Percentiles rank a stretch among this genome's conserved stretches.
Evolutionary conservation across 1,140 invertebrate genomes (phyloP).

Genomic region (Rhyacophila brunnea): DNA sequence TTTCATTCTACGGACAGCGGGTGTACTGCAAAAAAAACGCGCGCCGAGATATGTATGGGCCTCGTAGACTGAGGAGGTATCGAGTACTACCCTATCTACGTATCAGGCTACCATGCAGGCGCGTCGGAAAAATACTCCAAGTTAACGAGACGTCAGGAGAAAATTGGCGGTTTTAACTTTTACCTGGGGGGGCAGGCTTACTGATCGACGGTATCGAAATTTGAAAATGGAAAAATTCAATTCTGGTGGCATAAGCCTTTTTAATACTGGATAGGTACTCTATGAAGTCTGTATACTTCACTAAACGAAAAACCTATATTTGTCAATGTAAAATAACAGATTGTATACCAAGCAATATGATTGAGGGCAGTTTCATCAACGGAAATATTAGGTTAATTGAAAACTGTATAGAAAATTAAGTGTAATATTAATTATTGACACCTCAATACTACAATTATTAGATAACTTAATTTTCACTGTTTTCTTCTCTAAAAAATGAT

Average conservation of each 20-base stretch:
- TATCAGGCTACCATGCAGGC: not conserved
- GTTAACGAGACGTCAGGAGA: conserved; percentile 23
- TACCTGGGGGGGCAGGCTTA: not conserved
- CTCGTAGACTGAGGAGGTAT: not conserved
- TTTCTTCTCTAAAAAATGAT: too few relatives aligned
- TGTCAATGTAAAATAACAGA: too few relatives aligned
- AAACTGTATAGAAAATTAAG: too few relatives aligned
- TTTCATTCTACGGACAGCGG: conserved; percentile 19
- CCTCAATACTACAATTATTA: too few relatives aligned
- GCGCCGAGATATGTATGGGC: not conserved
- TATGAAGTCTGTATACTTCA: too few relatives aligned
- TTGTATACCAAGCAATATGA: too few relatives aligned
- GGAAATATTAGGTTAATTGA: too few relatives aligned
- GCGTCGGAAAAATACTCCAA: conserved; percentile 9
- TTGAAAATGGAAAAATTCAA: not conserved
- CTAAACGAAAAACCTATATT: too few relatives aligned
- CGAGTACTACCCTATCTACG: not conserved
- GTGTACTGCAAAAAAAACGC: not conserved
- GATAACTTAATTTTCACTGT: too few relatives aligned
- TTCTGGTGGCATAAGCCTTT: not conserved
- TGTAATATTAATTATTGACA: too few relatives aligned
- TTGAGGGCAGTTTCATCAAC: too few relatives aligned
- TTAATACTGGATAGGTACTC: too few relatives aligned
- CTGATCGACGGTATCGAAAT: not conserved
- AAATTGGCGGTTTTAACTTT: conserved; percentile 15